phyloP scores from a whole-genome alignment of 2,888 invertebrate species.

The Drosophila crucigera region DNA sequence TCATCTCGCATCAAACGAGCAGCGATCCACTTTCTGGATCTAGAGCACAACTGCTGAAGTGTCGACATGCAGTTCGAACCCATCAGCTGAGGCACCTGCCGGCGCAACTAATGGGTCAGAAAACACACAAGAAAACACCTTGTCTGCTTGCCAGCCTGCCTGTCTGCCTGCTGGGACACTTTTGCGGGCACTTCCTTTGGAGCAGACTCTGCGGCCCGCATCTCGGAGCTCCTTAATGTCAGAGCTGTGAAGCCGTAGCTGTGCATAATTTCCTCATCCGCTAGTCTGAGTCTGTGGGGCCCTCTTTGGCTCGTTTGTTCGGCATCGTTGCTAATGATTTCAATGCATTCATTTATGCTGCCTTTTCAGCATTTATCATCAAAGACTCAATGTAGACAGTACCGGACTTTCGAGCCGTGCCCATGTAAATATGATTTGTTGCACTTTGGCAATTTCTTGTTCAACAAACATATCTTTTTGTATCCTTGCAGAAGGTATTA shows the following conservation, averaged over 20 bases:
- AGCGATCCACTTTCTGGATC: conserved; percentile 29
- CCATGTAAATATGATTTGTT: conserved; percentile 28
- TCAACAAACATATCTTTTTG: not conserved
- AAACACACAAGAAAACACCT: conserved; percentile 60
- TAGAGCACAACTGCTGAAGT: conserved; percentile 36
- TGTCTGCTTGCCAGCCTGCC: conserved; percentile 30
- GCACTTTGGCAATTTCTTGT: not conserved
- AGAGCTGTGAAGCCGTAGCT: conserved; percentile 72
- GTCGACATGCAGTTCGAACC: conserved; percentile 34
- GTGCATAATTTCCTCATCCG: conserved; percentile 83
- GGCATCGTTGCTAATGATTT: conserved; percentile 83
- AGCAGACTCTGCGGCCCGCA: conserved; percentile 11
- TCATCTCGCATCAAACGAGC: conserved; percentile 66
- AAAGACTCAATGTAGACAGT: conserved; percentile 53
- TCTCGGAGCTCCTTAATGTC: conserved; percentile 53
- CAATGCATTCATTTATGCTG: conserved; percentile 81
- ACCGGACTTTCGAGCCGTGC: conserved; percentile 4
- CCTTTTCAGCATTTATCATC: conserved; percentile 77
- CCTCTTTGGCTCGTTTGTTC: conserved; percentile 77
- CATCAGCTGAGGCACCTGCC: conserved; percentile 65
- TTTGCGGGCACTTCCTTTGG: conserved; percentile 52
- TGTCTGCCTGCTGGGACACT: conserved; percentile 6
- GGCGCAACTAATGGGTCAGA: conserved; percentile 66
- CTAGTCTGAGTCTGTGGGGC: conserved; percentile 22
- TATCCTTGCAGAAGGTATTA: conserved; percentile 3